A percentile compares a stretch with the other conserved stretches of the same genome.
Evolutionary conservation across 2,797 vertebrate genomes (phyloP).

Genomic region (Leuciscus waleckii): DNA sequence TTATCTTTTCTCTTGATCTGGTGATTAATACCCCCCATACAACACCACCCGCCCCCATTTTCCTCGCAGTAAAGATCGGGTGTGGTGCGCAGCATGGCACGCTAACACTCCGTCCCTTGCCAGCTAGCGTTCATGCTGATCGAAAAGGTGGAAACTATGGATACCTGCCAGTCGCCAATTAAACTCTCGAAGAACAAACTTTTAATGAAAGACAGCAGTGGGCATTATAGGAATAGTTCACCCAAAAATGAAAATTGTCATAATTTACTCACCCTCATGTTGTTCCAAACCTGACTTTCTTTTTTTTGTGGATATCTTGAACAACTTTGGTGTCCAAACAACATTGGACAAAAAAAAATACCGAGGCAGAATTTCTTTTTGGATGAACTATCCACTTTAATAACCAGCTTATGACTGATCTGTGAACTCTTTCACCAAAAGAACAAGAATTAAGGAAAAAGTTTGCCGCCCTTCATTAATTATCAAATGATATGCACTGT

Average conservation of each 20-base stretch:
- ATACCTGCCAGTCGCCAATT: slow-evolving; percentile 65
- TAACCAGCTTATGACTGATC: background rate
- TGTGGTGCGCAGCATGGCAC: slow-evolving; percentile 67
- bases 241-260: background rate
- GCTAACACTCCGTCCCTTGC: slow-evolving; percentile 60
- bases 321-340: background rate
- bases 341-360: background rate
- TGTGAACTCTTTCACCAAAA: background rate
- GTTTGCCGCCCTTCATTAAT: slow-evolving; percentile 78
- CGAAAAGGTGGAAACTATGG: slow-evolving; percentile 58
- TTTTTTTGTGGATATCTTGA: background rate
- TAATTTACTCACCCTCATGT: background rate
- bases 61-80: slow-evolving; percentile 59
- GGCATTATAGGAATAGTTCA: slow-evolving; percentile 40
- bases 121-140: slow-evolving; percentile 58
- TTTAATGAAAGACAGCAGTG: slow-evolving; percentile 62
- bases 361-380: background rate
- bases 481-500: slow-evolving; percentile 75
- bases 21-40: slow-evolving; percentile 78
- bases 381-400: background rate
- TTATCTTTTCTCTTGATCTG: slow-evolving; percentile 74
- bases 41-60: slow-evolving; percentile 50
- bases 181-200: slow-evolving; percentile 57
- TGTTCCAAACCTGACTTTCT: background rate
- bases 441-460: slow-evolving; percentile 48